Base-by-base conservation (phyloP, 1,140 invertebrate genomes). In the Mactra quadrangularis region DNA sequence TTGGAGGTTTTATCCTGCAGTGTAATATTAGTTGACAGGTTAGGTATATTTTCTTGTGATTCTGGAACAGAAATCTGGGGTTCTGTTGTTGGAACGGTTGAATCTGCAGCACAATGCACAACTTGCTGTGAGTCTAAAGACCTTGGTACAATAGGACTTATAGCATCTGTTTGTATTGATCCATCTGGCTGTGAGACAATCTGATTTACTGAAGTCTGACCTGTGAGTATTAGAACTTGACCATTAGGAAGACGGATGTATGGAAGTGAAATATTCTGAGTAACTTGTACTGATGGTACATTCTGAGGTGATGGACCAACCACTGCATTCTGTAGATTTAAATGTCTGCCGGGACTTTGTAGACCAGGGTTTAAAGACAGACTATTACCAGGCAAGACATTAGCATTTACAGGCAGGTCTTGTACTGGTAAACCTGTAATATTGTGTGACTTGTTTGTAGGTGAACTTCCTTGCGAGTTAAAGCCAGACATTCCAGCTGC, bases 231-330 rank as follows among this genome's bases (percentile, higher is more conserved):
- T 13, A 82, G 38, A 17, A 82, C 59, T 38, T 82, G 79, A 33
- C 79, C 79, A 66, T 82, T 82, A 31, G 68, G 79, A 35, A 82
- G 47, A 27, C 47, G 62, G 1, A 82, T 66, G 25, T 75, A 82
- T 7, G 79, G 79, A 38, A 82, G 35, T 6, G 79, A 74, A 31
- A 74, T 74, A 35, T 82, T 82, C 52, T 82, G 79, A 33, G 52
- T 59, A 11, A 82, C 41, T 38, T 71, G 78, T 41, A 82, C 64
- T 45, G 66, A 50, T 38, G 78, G 68, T n/a, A 72, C 76, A 35
- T 78, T 59, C n/a, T 78, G 60, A 22, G 55, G 53, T 27, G 78
- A 82, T 25, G 33, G 52, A 11, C 25, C 68, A n/a, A 72, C 19
- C 3, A 71, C 29, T 17, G 55, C 53, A 71, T 35, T 72, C n/a